phyloP scores from a whole-genome alignment of 2,113 vertebrate genomes.

The Syngnathoides biaculeatus region DNA sequence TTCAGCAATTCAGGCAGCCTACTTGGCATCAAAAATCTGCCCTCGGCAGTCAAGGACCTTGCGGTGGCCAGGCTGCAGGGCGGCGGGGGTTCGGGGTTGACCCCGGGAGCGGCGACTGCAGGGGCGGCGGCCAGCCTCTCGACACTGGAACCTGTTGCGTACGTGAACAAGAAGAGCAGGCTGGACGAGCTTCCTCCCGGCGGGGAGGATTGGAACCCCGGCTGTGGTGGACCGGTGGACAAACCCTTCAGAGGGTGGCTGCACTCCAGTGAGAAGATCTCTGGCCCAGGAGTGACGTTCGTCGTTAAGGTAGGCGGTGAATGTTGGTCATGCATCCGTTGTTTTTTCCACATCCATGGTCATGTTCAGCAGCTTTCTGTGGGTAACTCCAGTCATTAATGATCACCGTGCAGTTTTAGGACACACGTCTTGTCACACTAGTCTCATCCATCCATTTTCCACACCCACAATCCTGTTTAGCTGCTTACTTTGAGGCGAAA shows the following conservation, averaged over 20 bases:
- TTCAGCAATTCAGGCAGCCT: slow-evolving; percentile 88
- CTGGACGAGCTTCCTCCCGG: slow-evolving; percentile 79
- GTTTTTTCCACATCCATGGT: not conserved
- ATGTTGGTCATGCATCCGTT: slow-evolving; percentile 1
- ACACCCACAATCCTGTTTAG: not conserved
- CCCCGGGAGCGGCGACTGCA: slow-evolving; percentile 62
- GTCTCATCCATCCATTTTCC: too few species aligned
- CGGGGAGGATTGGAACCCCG: slow-evolving; percentile 81
- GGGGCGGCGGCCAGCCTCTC: slow-evolving; percentile 77
- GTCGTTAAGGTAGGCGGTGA: slow-evolving; percentile 89
- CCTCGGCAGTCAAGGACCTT: slow-evolving; percentile 96
- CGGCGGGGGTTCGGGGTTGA: slow-evolving; percentile 76
- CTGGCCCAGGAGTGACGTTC: slow-evolving; percentile 95
- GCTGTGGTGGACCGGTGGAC: slow-evolving; percentile 69
- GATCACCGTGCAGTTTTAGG: too few species aligned
- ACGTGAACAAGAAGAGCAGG: slow-evolving; percentile 82
- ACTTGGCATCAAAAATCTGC: slow-evolving; percentile 89
- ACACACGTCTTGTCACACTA: too few species aligned
- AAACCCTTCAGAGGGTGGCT: slow-evolving; percentile 86
- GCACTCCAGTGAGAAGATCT: slow-evolving; percentile 91
- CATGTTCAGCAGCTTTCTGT: not conserved
- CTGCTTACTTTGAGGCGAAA: not conserved
- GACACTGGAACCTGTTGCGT: slow-evolving; percentile 76
- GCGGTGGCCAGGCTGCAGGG: slow-evolving; percentile 91
- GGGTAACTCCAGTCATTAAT: not conserved